Base-by-base conservation (phyloP, 2,113 vertebrate species). In the Heterocephalus glaber region DNA sequence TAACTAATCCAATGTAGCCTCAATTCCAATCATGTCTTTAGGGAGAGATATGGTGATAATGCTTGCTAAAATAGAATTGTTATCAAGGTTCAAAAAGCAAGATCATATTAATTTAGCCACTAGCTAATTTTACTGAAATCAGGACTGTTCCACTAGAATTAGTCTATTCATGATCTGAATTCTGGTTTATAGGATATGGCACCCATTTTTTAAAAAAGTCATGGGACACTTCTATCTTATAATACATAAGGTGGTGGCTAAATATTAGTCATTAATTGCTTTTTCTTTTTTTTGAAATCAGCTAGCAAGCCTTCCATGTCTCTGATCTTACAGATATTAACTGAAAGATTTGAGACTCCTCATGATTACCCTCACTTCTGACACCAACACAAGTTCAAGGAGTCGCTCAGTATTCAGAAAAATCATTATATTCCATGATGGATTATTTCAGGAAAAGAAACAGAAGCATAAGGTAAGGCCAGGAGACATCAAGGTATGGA, bases 101-200 rank as follows among this genome's bases (percentile, higher is more conserved):
- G 30, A 68, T 84, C 16, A 49, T 74, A 87, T 83, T 90, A 28
- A 74, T 68, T 94, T 87, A 95, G 38, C 5, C 7, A 49, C 14
- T 24, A 96, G 56, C 3, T 61, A 74, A 92, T 80, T 89, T 54
- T 76, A 94, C 79, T 94, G 49, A 94, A 84, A 90, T 90, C 61
- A 68, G 41, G 2, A 80, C 56, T 84, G 6, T 84, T 84, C 52
- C 66, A 72, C 20, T 80, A 84, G 66, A 72, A 65, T 86, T 61
- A 20, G 44, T 38, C 16, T 49, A 81, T 74, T 95, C 61, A 49
- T 68, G 44, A 89, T n/a, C 52, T 87, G 47, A 87, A 74, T 38
- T 87, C 80, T 66, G 10, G 12, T 61, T 66, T 76, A 87, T 87
- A 28, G 72, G n/a, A 81, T 47, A 47, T 14, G 17, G 41, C 5